Base-by-base conservation (phyloP, 2,797 vertebrate species). In the Cetoscarus ocellatus region DNA sequence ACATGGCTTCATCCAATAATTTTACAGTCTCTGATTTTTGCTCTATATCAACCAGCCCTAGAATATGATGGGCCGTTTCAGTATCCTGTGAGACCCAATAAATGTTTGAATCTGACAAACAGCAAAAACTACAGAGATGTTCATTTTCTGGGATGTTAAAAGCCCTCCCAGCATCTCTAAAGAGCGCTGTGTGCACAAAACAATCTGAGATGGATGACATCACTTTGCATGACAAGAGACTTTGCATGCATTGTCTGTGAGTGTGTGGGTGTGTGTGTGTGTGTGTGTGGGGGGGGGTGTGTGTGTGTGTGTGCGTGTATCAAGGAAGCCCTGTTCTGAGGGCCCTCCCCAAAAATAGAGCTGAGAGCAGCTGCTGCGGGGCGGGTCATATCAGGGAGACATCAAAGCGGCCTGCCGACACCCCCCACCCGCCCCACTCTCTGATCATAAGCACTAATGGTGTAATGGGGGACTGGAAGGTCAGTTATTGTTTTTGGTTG, bases 291-390 rank as follows among this genome's bases (percentile, higher is more conserved):
- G 27, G 2, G 27, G 2, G 27, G 2, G 27, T 27, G 27, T 27
- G 27, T 27, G 27, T 27, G 27, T 27, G 27, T 27, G 27, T 27
- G 27, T 27, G 27, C 27, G 27, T 27, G 82, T 80, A 73, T 85
- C 72, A 80, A 90, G 79, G 85, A 82, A 87, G 83, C 72, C 73
- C 75, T 79, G 78, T 87, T 85, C 55, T 80, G 71, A 82, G 80
- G 84, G 72, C 83, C 75, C 80, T 80, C 91, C 91, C 58, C 91
- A 58, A 86, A 94, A 95, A 95, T 95, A 95, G 95, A 92, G 89
- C 73, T 53, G 76, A 85, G 86, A 90, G 91, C 94, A 95, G 94
- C 93, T 94, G 94, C 93, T 88, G 85, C 11, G 43, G 87, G 87
- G 85, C 77, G 88, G 93, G 87, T 91, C 70, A 60, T 91, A 92